Conservation (phyloP, 37 sponge, comb jelly and placozoan species). For the Lycopodina hypogea region DNA sequence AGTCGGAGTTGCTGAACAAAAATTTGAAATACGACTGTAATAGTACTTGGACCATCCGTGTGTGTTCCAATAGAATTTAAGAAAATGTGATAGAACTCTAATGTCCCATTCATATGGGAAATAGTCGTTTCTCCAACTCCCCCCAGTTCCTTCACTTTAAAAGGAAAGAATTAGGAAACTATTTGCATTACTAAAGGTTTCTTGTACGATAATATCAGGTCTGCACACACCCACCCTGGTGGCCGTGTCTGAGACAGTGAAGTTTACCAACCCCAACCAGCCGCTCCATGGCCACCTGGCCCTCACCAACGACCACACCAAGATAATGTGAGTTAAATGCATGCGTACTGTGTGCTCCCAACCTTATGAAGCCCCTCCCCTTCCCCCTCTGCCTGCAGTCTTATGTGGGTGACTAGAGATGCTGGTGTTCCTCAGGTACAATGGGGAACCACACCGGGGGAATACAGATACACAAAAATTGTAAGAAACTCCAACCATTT, state of each 20-base stretch:
- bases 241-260: constrained; percentile 47
- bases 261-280: constrained; percentile 61
- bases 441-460: constrained; percentile 35
- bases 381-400: constrained; percentile 8
- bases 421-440: constrained; percentile 31
- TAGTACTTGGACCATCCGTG: too few species aligned
- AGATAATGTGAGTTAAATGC: constrained; percentile 58
- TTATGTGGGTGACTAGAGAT: constrained; percentile 65
- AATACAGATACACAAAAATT: constrained; percentile 14
- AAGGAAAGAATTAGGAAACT: too few species aligned
- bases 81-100: too few species aligned
- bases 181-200: too few species aligned
- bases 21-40: too few species aligned
- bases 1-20: too few species aligned
- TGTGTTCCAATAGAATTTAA: too few species aligned
- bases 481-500: not conserved
- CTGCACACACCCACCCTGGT: constrained; percentile 32
- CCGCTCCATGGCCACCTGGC: constrained; percentile 66
- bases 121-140: not conserved
- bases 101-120: too few species aligned
- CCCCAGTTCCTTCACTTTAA: too few species aligned
- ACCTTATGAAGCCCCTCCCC: too few species aligned
- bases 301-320: constrained; percentile 29
- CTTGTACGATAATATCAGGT: constrained; percentile 7
- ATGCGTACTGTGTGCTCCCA: not conserved